Evolutionary conservation across 2,888 invertebrate species (phyloP).

Genomic region (Lasiommata megera): DNA sequence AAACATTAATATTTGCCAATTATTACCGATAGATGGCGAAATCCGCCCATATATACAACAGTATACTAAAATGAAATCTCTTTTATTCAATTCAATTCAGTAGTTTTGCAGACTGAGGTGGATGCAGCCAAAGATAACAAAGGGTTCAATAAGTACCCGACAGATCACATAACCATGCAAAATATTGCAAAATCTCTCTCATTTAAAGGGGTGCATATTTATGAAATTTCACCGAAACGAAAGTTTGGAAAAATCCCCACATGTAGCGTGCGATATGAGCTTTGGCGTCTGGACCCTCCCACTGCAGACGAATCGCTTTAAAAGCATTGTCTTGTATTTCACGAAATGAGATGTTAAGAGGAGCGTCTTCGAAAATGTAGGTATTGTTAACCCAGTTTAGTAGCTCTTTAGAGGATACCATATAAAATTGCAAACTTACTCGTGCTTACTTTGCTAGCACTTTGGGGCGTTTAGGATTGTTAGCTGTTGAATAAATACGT

Average conservation of each 20-base stretch:
- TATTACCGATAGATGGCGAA: too few relatives aligned
- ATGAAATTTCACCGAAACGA: slow-evolving; percentile 41
- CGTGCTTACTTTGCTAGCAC: slow-evolving; percentile 26
- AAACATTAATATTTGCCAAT: too few relatives aligned
- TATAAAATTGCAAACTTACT: slow-evolving; percentile 25
- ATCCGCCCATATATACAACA: too few relatives aligned
- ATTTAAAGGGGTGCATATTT: slow-evolving; percentile 43
- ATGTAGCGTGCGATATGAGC: slow-evolving; percentile 30
- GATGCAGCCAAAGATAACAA: slow-evolving; percentile 21
- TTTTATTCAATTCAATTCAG: not conserved
- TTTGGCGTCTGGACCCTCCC: slow-evolving; percentile 53
- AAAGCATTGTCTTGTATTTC: slow-evolving; percentile 78
- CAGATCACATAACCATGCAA: slow-evolving; percentile 29
- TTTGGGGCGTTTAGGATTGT: slow-evolving; percentile 23
- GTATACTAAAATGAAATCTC: not conserved
- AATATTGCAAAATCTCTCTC: slow-evolving; percentile 29
- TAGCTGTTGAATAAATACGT: not conserved
- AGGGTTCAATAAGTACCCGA: slow-evolving; percentile 27
- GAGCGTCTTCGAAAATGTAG: slow-evolving; percentile 36
- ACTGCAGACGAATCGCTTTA: slow-evolving; percentile 63
- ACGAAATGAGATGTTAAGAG: slow-evolving; percentile 41
- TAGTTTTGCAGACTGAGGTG: not conserved
- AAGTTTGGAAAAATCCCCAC: slow-evolving; percentile 45
- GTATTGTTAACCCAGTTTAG: slow-evolving; percentile 36
- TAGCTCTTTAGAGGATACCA: slow-evolving; percentile 25